A percentile compares a stretch with the other conserved stretches of the same genome.
These are phyloP conservation scores for Oxygymnocypris stewartii DNA, from an alignment of 2,113 vertebrate genomes.

Conservation along the genomic window DNA sequence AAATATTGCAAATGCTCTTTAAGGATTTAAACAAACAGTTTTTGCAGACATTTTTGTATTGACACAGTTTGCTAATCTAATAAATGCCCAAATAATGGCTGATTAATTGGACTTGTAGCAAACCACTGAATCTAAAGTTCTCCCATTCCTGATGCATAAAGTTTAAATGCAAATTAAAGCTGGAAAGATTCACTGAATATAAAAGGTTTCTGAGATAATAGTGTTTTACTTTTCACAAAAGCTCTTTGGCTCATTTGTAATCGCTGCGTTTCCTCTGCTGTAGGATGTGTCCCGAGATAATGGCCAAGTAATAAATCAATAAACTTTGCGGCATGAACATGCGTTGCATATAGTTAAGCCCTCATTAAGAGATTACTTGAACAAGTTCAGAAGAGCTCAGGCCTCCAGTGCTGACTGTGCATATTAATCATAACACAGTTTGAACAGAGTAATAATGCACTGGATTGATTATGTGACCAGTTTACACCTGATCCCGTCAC, in stretches of 20 bases:
- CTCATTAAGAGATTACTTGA: slow-evolving; percentile 14
- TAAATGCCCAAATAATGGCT: not conserved
- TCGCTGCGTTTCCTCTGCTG: not conserved
- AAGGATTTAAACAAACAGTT: not conserved
- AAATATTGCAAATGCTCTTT: not conserved
- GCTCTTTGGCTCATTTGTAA: not conserved
- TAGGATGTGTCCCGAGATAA: not conserved
- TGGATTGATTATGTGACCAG: not conserved
- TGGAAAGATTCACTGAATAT: not conserved
- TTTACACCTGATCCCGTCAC: not conserved
- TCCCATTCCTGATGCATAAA: not conserved
- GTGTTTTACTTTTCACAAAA: not conserved
- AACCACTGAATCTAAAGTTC: not conserved
- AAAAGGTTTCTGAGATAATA: not conserved
- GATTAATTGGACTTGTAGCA: not conserved
- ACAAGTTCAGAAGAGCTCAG: not conserved
- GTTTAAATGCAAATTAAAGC: not conserved
- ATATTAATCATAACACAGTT: not conserved
- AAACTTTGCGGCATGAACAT: not conserved
- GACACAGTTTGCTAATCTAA: no score
- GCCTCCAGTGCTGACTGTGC: not conserved
- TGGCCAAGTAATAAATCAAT: not conserved
- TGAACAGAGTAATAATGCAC: not conserved
- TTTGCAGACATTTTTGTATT: no score
- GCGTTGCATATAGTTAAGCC: not conserved